Evolutionary conservation across 2,797 vertebrate genomes (phyloP).

Genomic region (Acipenser ruthenus): DNA sequence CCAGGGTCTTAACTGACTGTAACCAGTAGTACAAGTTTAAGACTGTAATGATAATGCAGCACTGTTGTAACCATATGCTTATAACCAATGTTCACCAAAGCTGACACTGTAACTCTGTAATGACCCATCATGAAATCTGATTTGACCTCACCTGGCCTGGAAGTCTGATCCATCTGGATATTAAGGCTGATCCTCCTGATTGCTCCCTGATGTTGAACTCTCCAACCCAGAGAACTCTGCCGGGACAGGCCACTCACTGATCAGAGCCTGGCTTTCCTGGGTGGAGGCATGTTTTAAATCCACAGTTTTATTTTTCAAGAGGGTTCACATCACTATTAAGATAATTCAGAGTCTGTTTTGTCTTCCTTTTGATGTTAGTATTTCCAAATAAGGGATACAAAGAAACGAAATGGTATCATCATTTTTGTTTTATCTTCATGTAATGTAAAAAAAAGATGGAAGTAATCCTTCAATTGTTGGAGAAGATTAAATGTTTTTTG

Average conservation of each 20-base stretch:
- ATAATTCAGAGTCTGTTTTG: slow-evolving; percentile 36
- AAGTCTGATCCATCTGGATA: slow-evolving; percentile 5
- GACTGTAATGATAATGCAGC: no score
- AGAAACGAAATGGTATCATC: slow-evolving; percentile 54
- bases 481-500: slow-evolving; percentile 97
- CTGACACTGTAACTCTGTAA: no score
- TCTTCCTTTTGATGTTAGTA: slow-evolving; percentile 59
- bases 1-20: no score
- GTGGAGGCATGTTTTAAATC: slow-evolving; percentile 39
- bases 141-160: slow-evolving; percentile 2
- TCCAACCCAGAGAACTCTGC: slow-evolving; percentile 13
- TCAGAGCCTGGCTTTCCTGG: slow-evolving; percentile 25
- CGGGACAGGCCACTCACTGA: not conserved
- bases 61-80: no score
- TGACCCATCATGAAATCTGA: not conserved
- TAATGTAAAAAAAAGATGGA: slow-evolving; percentile 70
- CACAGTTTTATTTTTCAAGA: slow-evolving; percentile 42
- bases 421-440: slow-evolving; percentile 67
- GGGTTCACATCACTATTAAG: slow-evolving; percentile 54
- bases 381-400: slow-evolving; percentile 71
- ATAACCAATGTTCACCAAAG: no score
- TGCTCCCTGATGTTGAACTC: slow-evolving; percentile 4
- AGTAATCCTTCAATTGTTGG: slow-evolving; percentile 73
- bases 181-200: slow-evolving; percentile 7
- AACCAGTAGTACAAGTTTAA: no score